These are phyloP conservation scores for Euphonia xanthogaster DNA, from an alignment of 2,797 vertebrate genomes.

Conservation along the genomic window DNA sequence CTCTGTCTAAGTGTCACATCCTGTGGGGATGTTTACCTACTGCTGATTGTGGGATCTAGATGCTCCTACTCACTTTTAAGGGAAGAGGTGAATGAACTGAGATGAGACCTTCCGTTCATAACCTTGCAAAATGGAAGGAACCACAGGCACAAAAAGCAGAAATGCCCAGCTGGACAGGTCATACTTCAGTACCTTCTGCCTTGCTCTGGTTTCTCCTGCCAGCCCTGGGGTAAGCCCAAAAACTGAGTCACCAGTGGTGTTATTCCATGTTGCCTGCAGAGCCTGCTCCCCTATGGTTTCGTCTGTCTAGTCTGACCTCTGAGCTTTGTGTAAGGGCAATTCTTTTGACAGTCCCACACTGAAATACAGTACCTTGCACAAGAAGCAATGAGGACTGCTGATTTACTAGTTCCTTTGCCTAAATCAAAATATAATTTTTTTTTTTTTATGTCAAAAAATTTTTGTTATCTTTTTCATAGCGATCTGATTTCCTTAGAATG, in stretches of 20 bases:
- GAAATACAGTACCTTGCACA: background rate
- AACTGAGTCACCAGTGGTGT: background rate
- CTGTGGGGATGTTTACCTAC: background rate
- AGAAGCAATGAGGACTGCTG: background rate
- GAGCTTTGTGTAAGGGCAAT: background rate
- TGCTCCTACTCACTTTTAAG: background rate
- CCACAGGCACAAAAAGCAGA: background rate
- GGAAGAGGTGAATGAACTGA: background rate
- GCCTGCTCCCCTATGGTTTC: background rate
- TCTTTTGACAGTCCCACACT: background rate
- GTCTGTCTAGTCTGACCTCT: background rate
- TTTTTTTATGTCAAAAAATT: background rate
- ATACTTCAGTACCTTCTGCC: background rate
- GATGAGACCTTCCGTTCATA: background rate
- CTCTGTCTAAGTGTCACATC: background rate
- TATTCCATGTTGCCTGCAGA: background rate
- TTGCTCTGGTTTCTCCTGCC: background rate
- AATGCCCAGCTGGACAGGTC: background rate
- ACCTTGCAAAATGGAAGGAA: background rate
- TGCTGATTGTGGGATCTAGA: background rate
- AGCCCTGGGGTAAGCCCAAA: background rate
- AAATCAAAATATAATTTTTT: background rate
- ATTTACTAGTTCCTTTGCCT: background rate
- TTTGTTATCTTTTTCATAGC: background rate
- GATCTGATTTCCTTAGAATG: background rate